These are phyloP conservation scores for Caenorhabditis sulstoni DNA, from an alignment of 2,888 invertebrate genomes.

Conservation along the genomic window DNA sequence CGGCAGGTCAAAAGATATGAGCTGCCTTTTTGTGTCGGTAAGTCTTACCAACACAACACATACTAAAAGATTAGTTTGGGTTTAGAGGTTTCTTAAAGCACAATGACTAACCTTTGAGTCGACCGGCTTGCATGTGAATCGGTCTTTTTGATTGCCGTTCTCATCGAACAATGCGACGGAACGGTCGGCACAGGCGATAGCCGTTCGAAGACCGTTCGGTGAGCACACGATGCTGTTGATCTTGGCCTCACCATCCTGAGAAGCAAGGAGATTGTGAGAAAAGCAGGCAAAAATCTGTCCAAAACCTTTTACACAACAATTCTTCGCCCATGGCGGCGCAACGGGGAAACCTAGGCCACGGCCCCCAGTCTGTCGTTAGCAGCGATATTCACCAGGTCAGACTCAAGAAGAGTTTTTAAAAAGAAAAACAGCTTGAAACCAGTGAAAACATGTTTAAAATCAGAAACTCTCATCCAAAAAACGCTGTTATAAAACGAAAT, in stretches of 20 bases:
- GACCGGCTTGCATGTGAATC: conserved; percentile 95
- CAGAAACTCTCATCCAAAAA: no score
- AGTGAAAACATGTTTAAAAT: no score
- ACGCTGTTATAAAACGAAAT: no score
- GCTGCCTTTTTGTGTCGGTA: no score
- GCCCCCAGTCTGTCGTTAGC: conserved; percentile 7
- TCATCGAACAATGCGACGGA: conserved; percentile 93
- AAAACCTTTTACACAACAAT: conserved; percentile 3
- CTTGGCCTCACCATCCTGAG: conserved; percentile 86
- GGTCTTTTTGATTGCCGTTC: conserved; percentile 87
- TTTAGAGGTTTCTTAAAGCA: not conserved
- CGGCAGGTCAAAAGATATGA: no score
- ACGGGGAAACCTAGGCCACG: conserved; percentile 18
- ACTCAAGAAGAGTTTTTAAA: no score
- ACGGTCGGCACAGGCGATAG: conserved; percentile 93
- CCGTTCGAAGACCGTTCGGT: conserved; percentile 93
- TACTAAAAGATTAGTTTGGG: conserved; percentile 42
- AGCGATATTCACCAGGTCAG: no score
- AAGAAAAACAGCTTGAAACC: no score
- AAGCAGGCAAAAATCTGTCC: not conserved
- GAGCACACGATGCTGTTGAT: conserved; percentile 91
- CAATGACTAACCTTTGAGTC: conserved; percentile 86
- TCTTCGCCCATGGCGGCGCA: not conserved
- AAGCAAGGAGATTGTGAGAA: no score
- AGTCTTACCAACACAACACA: no score